Evolutionary conservation across 2,888 invertebrate species (phyloP).

Genomic region (Cosmia pyralina): DNA sequence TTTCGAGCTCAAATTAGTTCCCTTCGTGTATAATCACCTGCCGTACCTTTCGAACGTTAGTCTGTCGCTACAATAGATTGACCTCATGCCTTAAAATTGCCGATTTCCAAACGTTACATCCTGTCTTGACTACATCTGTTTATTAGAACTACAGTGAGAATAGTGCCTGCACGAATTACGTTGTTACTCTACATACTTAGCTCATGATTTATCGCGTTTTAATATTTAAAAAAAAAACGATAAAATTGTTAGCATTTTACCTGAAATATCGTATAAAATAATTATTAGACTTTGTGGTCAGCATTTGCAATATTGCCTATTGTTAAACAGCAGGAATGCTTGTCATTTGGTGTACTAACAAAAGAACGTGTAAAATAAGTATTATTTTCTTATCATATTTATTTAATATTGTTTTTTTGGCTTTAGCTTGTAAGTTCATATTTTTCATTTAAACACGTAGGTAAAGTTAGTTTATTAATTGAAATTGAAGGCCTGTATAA

Average conservation of each 20-base stretch:
- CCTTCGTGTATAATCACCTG: not conserved
- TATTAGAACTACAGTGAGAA: conserved; percentile 75
- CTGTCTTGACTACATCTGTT: conserved; percentile 36
- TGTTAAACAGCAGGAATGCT: conserved; percentile 42
- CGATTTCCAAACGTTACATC: conserved; percentile 14
- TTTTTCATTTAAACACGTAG: conserved; percentile 26
- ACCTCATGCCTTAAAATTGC: not conserved
- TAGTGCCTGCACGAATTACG: conserved; percentile 75
- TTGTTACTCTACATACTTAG: conserved; percentile 63
- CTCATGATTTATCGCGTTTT: conserved; percentile 55
- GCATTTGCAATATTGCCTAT: conserved; percentile 44
- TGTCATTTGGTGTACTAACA: conserved; percentile 33
- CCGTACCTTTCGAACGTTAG: not conserved
- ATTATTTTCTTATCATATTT: conserved; percentile 54
- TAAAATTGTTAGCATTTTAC: conserved; percentile 54
- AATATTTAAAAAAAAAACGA: conserved; percentile 42
- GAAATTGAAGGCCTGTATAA: conserved; percentile 48
- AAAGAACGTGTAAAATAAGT: conserved; percentile 42
- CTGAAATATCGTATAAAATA: conserved; percentile 51
- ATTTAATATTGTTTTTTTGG: conserved; percentile 39
- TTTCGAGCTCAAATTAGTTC: not conserved
- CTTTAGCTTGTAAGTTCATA: conserved; percentile 44
- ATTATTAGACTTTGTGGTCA: conserved; percentile 39
- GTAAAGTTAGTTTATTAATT: conserved; percentile 30
- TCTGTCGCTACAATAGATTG: not conserved